These are phyloP conservation scores for Furnarius figulus DNA, from an alignment of 2,113 vertebrate species.

Conservation along the genomic window DNA sequence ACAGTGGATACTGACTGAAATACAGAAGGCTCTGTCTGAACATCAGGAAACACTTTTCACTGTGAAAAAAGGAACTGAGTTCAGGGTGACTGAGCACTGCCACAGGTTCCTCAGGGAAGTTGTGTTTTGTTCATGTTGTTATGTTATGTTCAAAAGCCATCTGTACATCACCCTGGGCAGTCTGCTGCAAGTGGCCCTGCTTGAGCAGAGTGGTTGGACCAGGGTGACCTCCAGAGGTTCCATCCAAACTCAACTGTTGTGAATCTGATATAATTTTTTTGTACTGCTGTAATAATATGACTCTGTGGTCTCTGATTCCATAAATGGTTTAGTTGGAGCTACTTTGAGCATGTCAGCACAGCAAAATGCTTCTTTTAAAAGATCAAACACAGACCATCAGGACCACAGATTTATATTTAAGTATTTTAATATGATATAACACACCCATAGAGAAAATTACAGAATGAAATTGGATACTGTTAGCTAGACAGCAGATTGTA, in stretches of 20 bases:
- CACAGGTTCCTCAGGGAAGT: neutral
- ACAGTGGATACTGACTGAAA: neutral
- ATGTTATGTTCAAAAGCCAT: neutral
- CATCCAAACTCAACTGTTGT: neutral
- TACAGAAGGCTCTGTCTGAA: neutral
- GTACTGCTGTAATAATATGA: neutral
- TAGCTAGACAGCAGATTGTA: slow-evolving; percentile 38
- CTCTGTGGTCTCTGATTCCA: neutral
- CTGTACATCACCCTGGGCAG: neutral
- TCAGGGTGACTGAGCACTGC: neutral
- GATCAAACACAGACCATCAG: neutral
- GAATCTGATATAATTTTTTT: neutral
- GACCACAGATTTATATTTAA: neutral
- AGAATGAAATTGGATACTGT: neutral
- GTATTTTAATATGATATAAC: neutral
- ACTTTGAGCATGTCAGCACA: neutral
- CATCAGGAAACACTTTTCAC: neutral
- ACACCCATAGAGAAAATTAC: neutral
- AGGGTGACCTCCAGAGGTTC: neutral
- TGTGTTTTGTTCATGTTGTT: neutral
- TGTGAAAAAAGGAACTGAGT: neutral
- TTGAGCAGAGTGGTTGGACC: neutral
- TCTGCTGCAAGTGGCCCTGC: neutral
- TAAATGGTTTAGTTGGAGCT: neutral
- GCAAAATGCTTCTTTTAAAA: neutral